Evolutionary conservation across 2,888 invertebrate genomes (phyloP), one percentile per base, ranked within the genome.

Genomic region (Lobophora halterata): DNA sequence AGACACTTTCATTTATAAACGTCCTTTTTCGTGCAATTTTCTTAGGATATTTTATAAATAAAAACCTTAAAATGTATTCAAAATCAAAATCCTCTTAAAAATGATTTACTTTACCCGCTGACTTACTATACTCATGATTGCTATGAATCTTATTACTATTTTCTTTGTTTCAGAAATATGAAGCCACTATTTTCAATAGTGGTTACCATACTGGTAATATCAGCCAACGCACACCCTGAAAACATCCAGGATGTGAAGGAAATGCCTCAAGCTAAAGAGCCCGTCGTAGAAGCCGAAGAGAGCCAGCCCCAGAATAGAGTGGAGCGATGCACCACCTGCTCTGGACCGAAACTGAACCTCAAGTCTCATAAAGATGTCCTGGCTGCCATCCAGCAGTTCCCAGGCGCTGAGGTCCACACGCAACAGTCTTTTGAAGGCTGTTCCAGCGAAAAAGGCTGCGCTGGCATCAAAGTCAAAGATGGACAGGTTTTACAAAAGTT

Each of bases 391-490:
- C 59, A 70, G 1, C 26, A 79, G 1, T 80, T 82, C 0, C 65
- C 71, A 0, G 79, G 78, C 1, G 68, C 71, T 1, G 79, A 80
- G 43, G 71, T 88, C 1, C 88, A 87, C 54, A 76, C 79, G 0
- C 82, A 86, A 28, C 71, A 82, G 33, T 74, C 81, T 0, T 87
- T 73, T 51, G 80, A 88, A 62, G 71, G 77, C 8, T 88, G 88
- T 46, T 73, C 83, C 0, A 65, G 72, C 1, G 82, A 76, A 0
- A 83, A 80, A 48, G 88, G 88, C 0, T 88, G 88, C 31, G 87
- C 85, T 3, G 87, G 88, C 0, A 53, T 88, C 2, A 87, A 88
- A 56, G 68, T 85, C 0, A 87, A 88, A 55, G 87, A 88, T 14
- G 87, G 88, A 1, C 62, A 66, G 36, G 67, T 88, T 0, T 45